Conservation (phyloP, 2,113 vertebrate genomes). For the Nothoprocta pentlandii region DNA sequence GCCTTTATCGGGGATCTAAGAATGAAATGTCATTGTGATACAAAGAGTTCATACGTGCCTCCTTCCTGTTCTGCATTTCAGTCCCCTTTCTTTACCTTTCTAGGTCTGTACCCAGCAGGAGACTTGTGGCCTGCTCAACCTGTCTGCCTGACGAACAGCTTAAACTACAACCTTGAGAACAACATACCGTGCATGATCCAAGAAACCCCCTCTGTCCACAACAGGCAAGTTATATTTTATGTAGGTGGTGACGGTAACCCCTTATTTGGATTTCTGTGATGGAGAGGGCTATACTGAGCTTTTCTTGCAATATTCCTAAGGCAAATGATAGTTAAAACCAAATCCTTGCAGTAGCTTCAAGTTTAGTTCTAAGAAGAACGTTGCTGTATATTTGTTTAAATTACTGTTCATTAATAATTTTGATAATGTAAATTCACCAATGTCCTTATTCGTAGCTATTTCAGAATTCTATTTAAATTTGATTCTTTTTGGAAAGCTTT, state of each 20-base stretch:
- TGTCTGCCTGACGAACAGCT: slow-evolving; percentile 87
- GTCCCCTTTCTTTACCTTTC: background rate
- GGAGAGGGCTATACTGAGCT: background rate
- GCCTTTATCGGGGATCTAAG: background rate
- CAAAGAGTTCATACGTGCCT: background rate
- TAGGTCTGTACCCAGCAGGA: slow-evolving; percentile 84
- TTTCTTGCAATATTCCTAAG: background rate
- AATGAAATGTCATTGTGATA: background rate
- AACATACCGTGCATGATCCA: slow-evolving; percentile 82
- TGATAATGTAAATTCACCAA: background rate
- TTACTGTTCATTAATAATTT: background rate
- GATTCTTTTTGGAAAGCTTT: background rate
- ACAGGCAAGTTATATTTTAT: slow-evolving; percentile 78
- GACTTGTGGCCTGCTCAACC: slow-evolving; percentile 89
- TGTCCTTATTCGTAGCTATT: background rate
- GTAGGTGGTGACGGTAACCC: background rate
- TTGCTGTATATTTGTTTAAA: background rate
- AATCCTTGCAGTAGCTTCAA: background rate
- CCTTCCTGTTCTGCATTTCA: background rate
- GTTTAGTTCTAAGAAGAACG: background rate
- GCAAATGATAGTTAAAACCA: background rate
- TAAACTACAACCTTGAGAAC: slow-evolving; percentile 89
- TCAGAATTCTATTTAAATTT: background rate
- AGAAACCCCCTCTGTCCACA: slow-evolving; percentile 80
- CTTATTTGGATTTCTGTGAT: background rate